phyloP scores from a whole-genome alignment of 2,888 invertebrate species.

The Cerceris rybyensis region DNA sequence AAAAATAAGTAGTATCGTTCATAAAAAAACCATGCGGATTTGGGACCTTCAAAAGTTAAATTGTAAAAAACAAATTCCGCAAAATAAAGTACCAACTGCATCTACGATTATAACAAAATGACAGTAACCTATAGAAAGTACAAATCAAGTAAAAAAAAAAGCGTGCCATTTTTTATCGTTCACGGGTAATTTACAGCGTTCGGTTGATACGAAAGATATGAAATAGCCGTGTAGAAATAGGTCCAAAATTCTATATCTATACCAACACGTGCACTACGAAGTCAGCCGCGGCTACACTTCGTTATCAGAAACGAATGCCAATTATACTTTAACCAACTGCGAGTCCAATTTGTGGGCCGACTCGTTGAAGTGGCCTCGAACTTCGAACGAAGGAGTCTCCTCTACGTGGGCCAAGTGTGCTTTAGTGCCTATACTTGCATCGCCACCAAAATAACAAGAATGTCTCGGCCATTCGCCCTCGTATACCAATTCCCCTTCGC shows the following conservation, averaged over 20 bases:
- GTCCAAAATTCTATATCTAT: conserved; percentile 24
- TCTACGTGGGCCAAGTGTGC: conserved; percentile 71
- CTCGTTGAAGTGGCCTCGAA: conserved; percentile 77
- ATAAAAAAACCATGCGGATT: too few relatives aligned
- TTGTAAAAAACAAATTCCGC: too few relatives aligned
- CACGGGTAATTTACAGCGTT: background rate
- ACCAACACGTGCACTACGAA: background rate
- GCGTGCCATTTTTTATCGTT: background rate
- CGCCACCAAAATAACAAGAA: conserved; percentile 73
- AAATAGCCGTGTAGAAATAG: background rate
- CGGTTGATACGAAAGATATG: background rate
- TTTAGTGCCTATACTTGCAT: conserved; percentile 65
- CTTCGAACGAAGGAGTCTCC: conserved; percentile 76
- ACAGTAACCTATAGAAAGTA: background rate
- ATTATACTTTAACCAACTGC: conserved; percentile 77
- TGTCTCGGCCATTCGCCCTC: conserved; percentile 49
- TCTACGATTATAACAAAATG: background rate
- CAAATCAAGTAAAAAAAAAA: background rate
- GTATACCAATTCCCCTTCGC: conserved; percentile 19
- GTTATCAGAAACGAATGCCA: conserved; percentile 77
- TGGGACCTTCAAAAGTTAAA: too few relatives aligned
- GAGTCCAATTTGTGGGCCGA: conserved; percentile 79
- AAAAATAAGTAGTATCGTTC: too few relatives aligned
- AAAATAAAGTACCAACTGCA: too few relatives aligned
- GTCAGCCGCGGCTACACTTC: conserved; percentile 53